Evolutionary conservation across 2,113 vertebrate species (phyloP).

Genomic region (Ginglymostoma cirratum): DNA sequence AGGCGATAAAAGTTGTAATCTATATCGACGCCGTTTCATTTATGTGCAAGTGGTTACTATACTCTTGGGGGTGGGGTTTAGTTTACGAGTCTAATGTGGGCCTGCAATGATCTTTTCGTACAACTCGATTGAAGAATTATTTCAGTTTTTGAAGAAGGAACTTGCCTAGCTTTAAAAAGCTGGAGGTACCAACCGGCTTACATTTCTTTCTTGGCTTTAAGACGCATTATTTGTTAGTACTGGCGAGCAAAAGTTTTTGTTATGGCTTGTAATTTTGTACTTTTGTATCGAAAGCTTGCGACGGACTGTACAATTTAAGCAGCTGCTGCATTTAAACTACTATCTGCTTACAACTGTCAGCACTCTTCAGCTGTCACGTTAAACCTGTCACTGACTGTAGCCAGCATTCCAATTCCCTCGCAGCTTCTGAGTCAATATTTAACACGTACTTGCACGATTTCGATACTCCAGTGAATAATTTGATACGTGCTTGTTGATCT

Average conservation of each 20-base stretch:
- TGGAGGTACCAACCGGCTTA: neutral
- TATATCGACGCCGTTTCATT: neutral
- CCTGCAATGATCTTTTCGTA: neutral
- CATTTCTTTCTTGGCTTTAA: neutral
- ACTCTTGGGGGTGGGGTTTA: neutral
- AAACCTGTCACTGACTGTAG: neutral
- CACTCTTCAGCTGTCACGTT: constrained; percentile 24
- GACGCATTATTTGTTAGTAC: neutral
- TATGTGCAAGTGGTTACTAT: neutral
- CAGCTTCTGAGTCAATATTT: neutral
- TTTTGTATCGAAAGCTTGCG: neutral
- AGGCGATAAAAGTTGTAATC: neutral
- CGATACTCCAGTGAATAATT: neutral
- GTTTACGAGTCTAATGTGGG: neutral
- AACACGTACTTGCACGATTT: neutral
- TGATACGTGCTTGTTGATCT: neutral
- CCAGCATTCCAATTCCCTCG: neutral
- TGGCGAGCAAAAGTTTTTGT: neutral
- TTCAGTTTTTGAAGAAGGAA: neutral
- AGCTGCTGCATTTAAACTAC: constrained; percentile 21
- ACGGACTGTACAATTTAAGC: neutral
- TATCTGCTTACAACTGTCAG: constrained; percentile 29
- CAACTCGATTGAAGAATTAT: neutral
- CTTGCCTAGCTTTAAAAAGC: neutral
- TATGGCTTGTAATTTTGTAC: neutral